Conservation (phyloP, 2,113 vertebrate genomes). For the Echinops telfairi region DNA sequence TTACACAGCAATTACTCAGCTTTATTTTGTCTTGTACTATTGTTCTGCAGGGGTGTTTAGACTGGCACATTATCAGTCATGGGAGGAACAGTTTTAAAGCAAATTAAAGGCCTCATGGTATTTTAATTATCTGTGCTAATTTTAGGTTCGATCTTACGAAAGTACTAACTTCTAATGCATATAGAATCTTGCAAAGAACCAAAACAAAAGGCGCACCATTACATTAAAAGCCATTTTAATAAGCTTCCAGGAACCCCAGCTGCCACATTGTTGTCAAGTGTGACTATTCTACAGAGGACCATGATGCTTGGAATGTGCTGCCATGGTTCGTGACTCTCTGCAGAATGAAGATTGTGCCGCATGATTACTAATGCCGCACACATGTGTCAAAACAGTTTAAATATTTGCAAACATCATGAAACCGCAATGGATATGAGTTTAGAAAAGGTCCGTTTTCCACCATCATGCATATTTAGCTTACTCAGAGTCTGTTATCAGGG, state of each 20-base stretch:
- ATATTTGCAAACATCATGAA: constrained; percentile 11
- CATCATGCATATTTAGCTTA: neutral
- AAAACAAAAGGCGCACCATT: neutral
- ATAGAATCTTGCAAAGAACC: neutral
- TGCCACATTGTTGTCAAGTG: neutral
- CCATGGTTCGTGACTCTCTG: neutral
- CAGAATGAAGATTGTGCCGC: neutral
- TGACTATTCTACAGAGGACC: neutral
- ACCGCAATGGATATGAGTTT: neutral
- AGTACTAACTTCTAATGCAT: constrained; percentile 11
- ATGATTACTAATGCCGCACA: neutral
- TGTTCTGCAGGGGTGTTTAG: constrained; percentile 67
- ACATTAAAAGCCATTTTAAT: constrained; percentile 13
- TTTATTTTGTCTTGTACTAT: constrained; percentile 44
- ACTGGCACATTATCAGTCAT: constrained; percentile 23
- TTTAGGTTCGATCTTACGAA: constrained; percentile 1
- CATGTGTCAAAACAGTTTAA: neutral
- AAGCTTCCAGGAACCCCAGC: neutral
- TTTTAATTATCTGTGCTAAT: constrained; percentile 51
- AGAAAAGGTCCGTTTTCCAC: constrained; percentile 14
- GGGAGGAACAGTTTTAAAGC: constrained; percentile 31
- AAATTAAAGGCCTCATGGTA: constrained; percentile 23
- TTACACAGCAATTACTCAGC: constrained; percentile 69
- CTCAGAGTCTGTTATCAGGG: neutral
- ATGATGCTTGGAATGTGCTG: neutral